These are phyloP conservation scores for Xestia rhomboidea DNA, from an alignment of 2,888 invertebrate genomes.

Conservation along the genomic window DNA sequence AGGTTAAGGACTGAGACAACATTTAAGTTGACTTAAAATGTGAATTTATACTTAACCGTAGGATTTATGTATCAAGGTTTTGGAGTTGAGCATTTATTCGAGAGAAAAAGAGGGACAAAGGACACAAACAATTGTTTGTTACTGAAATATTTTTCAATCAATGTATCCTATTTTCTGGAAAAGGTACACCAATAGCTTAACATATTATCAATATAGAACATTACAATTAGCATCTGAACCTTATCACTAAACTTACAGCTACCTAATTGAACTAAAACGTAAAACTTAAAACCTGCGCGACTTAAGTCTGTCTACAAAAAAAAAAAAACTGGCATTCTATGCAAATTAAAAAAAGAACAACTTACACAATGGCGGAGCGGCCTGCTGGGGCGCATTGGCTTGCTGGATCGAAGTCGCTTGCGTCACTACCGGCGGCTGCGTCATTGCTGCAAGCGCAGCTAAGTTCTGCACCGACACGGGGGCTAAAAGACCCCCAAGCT, in stretches of 20 bases:
- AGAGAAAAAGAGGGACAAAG: background rate
- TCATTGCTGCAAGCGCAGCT: slow-evolving; percentile 96
- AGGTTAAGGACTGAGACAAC: slow-evolving; percentile 27
- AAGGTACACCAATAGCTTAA: background rate
- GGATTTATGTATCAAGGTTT: slow-evolving; percentile 14
- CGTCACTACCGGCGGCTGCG: slow-evolving; percentile 91
- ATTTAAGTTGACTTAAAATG: slow-evolving; percentile 32
- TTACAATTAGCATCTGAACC: slow-evolving; percentile 10
- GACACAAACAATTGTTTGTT: background rate
- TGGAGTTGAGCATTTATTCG: background rate
- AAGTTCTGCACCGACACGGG: slow-evolving; percentile 97
- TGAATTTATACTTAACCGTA: background rate
- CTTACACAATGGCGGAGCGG: slow-evolving; percentile 87
- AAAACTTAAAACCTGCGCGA: slow-evolving; percentile 19
- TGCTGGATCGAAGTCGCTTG: slow-evolving; percentile 87
- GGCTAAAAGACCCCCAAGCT: slow-evolving; percentile 95
- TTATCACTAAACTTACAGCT: slow-evolving; percentile 31
- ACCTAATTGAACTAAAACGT: slow-evolving; percentile 17
- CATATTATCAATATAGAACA: background rate
- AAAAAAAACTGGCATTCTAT: slow-evolving; percentile 44
- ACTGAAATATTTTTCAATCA: background rate
- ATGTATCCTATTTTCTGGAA: background rate
- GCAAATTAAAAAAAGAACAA: slow-evolving; percentile 62
- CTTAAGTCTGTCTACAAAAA: background rate
- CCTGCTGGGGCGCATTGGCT: slow-evolving; percentile 81